Evolutionary conservation across 2,113 vertebrate species (phyloP).

Genomic region (Microtus pennsylvanicus): DNA sequence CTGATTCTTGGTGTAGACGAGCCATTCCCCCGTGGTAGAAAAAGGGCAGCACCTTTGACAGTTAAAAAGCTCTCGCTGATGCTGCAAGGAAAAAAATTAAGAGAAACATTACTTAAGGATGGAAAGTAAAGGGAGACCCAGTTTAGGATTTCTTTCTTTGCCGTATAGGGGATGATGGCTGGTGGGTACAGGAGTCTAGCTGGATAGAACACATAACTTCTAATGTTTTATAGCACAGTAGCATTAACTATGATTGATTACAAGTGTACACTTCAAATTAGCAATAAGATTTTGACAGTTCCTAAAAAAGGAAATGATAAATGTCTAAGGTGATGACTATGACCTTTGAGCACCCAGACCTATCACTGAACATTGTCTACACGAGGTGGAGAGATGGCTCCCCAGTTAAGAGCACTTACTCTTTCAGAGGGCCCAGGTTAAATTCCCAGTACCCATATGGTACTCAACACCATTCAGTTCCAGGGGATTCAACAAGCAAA

Average conservation of each 20-base stretch:
- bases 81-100: slow-evolving; percentile 83
- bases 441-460: background rate
- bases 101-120: slow-evolving; percentile 57
- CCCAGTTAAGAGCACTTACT: background rate
- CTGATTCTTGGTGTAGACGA: slow-evolving; percentile 91
- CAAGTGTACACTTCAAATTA: background rate
- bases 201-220: background rate
- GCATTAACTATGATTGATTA: background rate
- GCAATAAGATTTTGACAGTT: background rate
- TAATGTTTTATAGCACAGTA: background rate
- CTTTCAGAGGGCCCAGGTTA: background rate
- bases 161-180: background rate
- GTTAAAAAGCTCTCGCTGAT: slow-evolving; percentile 99
- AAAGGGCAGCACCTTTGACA: slow-evolving; percentile 98
- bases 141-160: background rate
- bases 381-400: background rate
- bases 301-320: background rate
- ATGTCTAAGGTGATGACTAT: background rate
- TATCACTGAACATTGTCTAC: background rate
- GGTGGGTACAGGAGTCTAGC: background rate
- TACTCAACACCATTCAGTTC: background rate
- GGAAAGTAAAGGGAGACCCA: background rate
- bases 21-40: slow-evolving; percentile 96
- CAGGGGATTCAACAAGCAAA: background rate
- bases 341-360: background rate